These are phyloP conservation scores for Palaemon carinicauda DNA, from an alignment of 1,140 invertebrate genomes.

Conservation along the genomic window DNA sequence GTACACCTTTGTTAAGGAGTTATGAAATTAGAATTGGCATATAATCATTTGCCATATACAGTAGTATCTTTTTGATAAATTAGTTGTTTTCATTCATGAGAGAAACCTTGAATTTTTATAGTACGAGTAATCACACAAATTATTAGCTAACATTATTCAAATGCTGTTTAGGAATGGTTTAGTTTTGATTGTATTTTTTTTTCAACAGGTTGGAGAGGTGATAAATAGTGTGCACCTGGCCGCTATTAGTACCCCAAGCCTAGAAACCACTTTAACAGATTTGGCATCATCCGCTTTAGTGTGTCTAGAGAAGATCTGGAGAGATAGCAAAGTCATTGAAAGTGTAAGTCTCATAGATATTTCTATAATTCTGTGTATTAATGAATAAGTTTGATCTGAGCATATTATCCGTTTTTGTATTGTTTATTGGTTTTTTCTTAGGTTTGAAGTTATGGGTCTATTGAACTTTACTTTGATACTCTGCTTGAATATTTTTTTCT, in stretches of 20 bases:
- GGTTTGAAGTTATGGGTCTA: too few relatives aligned
- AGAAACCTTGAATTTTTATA: neutral
- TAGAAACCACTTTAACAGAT: conserved; percentile 76
- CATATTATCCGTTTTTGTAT: too few relatives aligned
- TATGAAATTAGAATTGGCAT: too few relatives aligned
- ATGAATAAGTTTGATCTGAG: too few relatives aligned
- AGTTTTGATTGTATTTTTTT: conserved; percentile 27
- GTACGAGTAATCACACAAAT: neutral
- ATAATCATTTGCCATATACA: too few relatives aligned
- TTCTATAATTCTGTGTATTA: too few relatives aligned
- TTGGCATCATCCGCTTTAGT: conserved; percentile 77
- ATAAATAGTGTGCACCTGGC: conserved; percentile 74
- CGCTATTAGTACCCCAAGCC: conserved; percentile 72
- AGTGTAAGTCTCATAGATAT: conserved; percentile 70
- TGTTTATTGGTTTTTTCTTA: too few relatives aligned
- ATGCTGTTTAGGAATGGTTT: neutral
- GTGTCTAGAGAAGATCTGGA: conserved; percentile 82
- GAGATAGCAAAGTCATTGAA: conserved; percentile 79
- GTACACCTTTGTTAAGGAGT: too few relatives aligned
- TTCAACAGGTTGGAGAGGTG: conserved; percentile 66
- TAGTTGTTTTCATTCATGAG: too few relatives aligned
- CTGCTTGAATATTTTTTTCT: too few relatives aligned
- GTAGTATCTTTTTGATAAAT: too few relatives aligned
- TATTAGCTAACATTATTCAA: neutral
- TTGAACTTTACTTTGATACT: too few relatives aligned